phyloP scores from a whole-genome alignment of 2,797 vertebrate genomes.

The Peromyscus aztecus region DNA sequence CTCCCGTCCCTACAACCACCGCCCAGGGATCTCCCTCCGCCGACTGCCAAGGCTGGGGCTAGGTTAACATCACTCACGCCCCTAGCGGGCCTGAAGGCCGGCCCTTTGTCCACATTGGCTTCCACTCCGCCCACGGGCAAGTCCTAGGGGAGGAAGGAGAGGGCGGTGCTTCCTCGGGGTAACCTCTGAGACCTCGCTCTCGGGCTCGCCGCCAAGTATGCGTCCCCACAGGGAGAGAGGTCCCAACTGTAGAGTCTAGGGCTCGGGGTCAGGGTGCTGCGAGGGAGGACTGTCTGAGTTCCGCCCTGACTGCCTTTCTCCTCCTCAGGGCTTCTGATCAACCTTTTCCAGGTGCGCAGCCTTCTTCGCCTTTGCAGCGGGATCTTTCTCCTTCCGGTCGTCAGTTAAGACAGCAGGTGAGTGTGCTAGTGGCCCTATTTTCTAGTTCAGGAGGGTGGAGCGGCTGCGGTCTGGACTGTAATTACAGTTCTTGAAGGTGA shows the following conservation, averaged over 20 bases:
- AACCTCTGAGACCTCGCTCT: neutral
- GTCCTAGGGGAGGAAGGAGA: neutral
- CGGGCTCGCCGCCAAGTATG: neutral
- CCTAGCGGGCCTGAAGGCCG: neutral
- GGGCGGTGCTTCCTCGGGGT: neutral
- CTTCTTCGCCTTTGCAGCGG: neutral
- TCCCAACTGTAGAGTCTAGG: neutral
- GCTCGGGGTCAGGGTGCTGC: too few species aligned
- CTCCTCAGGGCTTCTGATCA: neutral
- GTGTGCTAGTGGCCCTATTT: neutral
- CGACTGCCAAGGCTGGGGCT: accelerated
- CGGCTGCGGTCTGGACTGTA: neutral
- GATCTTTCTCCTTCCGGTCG: neutral
- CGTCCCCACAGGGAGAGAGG: accelerated
- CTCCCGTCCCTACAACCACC: neutral
- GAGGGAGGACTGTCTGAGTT: neutral
- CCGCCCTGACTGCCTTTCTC: neutral
- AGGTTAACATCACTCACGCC: neutral
- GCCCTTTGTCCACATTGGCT: neutral
- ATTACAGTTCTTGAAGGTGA: neutral
- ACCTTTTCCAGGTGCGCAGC: constrained; percentile 30
- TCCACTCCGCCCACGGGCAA: neutral
- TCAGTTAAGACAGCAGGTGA: constrained; percentile 60
- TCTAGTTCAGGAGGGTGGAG: neutral
- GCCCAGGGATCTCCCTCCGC: neutral